Percentiles rank a stretch among this genome's conserved stretches.
phyloP scores from a whole-genome alignment of 2,888 invertebrate genomes.

The Tenthredo mesomela region DNA sequence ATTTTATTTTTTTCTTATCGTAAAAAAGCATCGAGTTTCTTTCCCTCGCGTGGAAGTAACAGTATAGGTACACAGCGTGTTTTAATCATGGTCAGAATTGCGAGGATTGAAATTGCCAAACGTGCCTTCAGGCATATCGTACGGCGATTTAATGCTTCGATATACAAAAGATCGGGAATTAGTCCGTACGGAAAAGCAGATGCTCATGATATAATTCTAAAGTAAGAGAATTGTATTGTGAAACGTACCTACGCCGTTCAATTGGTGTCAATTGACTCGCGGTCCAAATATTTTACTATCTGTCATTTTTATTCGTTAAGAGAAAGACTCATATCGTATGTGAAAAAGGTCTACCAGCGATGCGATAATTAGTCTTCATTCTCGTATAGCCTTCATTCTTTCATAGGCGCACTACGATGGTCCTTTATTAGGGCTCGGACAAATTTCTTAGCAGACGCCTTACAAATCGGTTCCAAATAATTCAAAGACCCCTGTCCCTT shows the following conservation, averaged over 20 bases:
- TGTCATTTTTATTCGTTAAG: background rate
- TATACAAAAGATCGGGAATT: background rate
- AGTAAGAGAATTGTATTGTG: background rate
- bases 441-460: too few relatives aligned
- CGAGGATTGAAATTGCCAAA: background rate
- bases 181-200: conserved; percentile 27
- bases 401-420: background rate
- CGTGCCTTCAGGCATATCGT: background rate
- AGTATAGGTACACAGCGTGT: background rate
- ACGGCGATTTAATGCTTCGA: background rate
- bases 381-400: background rate
- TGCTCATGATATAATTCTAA: background rate
- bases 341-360: background rate
- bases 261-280: conserved; percentile 73
- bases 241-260: conserved; percentile 53
- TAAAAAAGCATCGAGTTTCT: background rate
- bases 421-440: too few relatives aligned
- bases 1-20: too few relatives aligned
- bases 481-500: too few relatives aligned
- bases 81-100: background rate
- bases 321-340: background rate
- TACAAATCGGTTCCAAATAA: too few relatives aligned
- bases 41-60: background rate
- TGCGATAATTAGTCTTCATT: background rate
- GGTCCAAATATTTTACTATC: conserved; percentile 68